A percentile compares a stretch with the other conserved stretches of the same genome.
Evolutionary conservation across 2,888 invertebrate genomes (phyloP).

Genomic region (Parnassius orleans): DNA sequence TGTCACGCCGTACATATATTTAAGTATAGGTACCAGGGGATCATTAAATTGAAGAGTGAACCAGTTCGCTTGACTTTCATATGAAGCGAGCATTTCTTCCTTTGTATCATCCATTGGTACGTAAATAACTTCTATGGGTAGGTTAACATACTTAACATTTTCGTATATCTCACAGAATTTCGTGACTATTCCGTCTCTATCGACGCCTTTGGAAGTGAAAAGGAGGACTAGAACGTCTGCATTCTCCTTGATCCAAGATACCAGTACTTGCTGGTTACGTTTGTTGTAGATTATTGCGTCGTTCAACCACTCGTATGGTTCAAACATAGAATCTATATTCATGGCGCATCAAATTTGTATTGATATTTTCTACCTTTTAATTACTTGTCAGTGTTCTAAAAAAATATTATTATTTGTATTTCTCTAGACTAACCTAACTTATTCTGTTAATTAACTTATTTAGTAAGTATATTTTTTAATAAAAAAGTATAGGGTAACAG

Average conservation of each 20-base stretch:
- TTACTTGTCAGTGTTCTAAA: neutral
- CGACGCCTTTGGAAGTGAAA: constrained; percentile 53
- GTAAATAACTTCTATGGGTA: constrained; percentile 68
- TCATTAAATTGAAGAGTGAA: constrained; percentile 58
- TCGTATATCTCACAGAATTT: constrained; percentile 67
- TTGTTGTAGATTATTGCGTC: constrained; percentile 54
- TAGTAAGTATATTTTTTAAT: too few species aligned
- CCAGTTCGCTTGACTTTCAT: constrained; percentile 66
- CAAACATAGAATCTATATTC: constrained; percentile 13
- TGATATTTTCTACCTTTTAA: too few species aligned
- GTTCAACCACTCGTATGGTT: constrained; percentile 53
- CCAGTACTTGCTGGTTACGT: constrained; percentile 40
- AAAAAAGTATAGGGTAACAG: too few species aligned
- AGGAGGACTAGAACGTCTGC: constrained; percentile 56
- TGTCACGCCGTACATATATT: constrained; percentile 54
- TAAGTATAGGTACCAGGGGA: constrained; percentile 39
- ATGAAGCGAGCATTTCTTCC: constrained; percentile 39
- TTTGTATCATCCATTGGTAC: constrained; percentile 58
- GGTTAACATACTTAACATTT: constrained; percentile 49
- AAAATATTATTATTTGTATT: too few species aligned
- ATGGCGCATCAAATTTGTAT: neutral
- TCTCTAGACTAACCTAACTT: too few species aligned
- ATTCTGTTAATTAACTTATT: too few species aligned
- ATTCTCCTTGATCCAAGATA: constrained; percentile 52
- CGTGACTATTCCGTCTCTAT: constrained; percentile 51